Conservation (phyloP, 2,797 vertebrate species). For the Rhinella marina region DNA sequence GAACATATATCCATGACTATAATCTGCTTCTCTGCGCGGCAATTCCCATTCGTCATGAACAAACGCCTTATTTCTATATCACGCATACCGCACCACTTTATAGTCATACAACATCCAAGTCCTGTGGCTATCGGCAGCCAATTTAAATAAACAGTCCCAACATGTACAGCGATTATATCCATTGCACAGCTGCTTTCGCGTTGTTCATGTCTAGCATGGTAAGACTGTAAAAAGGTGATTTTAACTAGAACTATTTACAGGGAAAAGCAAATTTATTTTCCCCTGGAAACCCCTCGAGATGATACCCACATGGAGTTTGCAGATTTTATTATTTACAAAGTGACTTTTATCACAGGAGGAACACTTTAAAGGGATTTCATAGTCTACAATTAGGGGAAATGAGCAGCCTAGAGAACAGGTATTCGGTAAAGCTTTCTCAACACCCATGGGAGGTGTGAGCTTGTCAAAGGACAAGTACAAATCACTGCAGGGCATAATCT, state of each 20-base stretch:
- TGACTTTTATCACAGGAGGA: constrained; percentile 57
- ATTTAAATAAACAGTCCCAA: constrained; percentile 56
- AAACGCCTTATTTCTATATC: no score
- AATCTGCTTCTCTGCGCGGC: no score
- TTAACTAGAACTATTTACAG: constrained; percentile 59
- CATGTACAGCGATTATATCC: constrained; percentile 48
- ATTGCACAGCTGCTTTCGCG: constrained; percentile 54
- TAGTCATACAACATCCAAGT: constrained; percentile 42
- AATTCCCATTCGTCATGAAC: background rate
- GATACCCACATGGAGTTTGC: constrained; percentile 52
- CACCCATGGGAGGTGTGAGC: no score
- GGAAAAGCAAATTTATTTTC: constrained; percentile 51
- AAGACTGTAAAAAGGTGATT: constrained; percentile 57
- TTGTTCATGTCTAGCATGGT: constrained; percentile 45
- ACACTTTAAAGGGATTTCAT: constrained; percentile 55
- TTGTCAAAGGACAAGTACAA: no score
- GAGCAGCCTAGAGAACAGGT: constrained; percentile 37
- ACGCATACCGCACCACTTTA: constrained; percentile 33
- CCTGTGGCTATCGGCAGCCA: constrained; percentile 48
- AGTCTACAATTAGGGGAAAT: constrained; percentile 56
- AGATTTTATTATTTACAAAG: constrained; percentile 55
- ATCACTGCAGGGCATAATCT: no score
- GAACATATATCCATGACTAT: background rate
- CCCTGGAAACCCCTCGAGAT: constrained; percentile 47
- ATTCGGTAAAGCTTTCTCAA: constrained; percentile 32